Conservation (phyloP, 2,888 invertebrate genomes). For the Periphyllus acericola region DNA sequence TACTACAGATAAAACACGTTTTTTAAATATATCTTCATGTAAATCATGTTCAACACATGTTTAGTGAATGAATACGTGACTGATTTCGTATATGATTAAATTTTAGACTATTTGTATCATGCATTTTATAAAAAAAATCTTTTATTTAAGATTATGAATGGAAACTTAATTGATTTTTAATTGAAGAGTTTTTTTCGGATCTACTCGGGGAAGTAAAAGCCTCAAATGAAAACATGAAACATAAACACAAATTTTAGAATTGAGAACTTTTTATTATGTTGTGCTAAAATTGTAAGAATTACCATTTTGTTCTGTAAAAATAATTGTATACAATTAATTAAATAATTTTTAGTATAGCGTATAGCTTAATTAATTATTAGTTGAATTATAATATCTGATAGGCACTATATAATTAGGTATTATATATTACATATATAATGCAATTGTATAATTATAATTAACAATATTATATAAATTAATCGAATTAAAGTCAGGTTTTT, state of each 20-base stretch:
- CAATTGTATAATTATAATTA: too few species aligned
- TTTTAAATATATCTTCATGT: not conserved
- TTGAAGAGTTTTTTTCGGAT: not conserved
- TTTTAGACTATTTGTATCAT: not conserved
- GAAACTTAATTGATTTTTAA: not conserved
- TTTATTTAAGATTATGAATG: not conserved
- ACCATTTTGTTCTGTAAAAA: not conserved
- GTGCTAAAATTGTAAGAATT: not conserved
- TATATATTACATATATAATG: too few species aligned
- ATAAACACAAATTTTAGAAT: not conserved
- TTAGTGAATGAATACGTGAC: slow-evolving; percentile 25
- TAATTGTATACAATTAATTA: too few species aligned
- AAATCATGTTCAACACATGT: slow-evolving; percentile 6
- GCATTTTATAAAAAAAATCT: not conserved
- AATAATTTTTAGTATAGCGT: too few species aligned
- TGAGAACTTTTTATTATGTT: not conserved
- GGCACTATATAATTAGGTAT: too few species aligned
- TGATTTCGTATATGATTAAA: slow-evolving; percentile 12
- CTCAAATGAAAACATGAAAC: not conserved
- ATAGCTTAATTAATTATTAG: too few species aligned
- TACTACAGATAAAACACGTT: slow-evolving; percentile 43
- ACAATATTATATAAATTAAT: too few species aligned
- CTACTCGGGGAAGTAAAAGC: not conserved
- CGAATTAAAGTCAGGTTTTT: too few species aligned
- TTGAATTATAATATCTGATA: too few species aligned